Evolutionary conservation across 2,797 vertebrate species (phyloP).

Genomic region (Jordanella pulchra): DNA sequence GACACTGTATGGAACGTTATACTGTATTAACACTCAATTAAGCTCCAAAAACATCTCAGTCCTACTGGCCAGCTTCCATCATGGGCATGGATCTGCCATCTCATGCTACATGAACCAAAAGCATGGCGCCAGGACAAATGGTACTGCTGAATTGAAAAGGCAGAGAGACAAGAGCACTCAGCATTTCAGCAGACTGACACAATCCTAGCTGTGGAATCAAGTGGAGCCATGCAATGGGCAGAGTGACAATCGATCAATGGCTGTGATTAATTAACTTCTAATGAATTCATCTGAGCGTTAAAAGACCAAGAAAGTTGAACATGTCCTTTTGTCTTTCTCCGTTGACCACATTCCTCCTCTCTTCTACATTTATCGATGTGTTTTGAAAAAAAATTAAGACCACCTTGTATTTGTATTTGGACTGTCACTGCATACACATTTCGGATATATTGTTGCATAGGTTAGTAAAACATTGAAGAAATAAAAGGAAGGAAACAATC

Average conservation of each 20-base stretch:
- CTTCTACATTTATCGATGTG: conserved; percentile 29
- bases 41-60: conserved; percentile 17
- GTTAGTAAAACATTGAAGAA: neutral
- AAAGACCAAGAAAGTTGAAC: conserved; percentile 74
- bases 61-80: conserved; percentile 22
- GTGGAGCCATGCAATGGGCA: conserved; percentile 59
- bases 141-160: conserved; percentile 16
- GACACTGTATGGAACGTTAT: conserved; percentile 39
- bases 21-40: conserved; percentile 50
- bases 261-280: conserved; percentile 87
- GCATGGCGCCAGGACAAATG: conserved; percentile 63
- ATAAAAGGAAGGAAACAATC: conserved; percentile 19
- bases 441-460: neutral
- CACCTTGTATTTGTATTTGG: conserved; percentile 27
- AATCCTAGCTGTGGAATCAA: conserved; percentile 64
- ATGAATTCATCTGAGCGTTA: conserved; percentile 81
- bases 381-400: conserved; percentile 35
- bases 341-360: conserved; percentile 35
- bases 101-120: conserved; percentile 54
- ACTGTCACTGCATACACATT: conserved; percentile 13
- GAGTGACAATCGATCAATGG: conserved; percentile 81
- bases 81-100: conserved; percentile 46
- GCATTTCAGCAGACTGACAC: conserved; percentile 51
- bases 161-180: conserved; percentile 35
- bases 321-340: conserved; percentile 54